These are phyloP conservation scores for Drosophila meridionalis DNA, from an alignment of 2,888 invertebrate genomes.

Conservation along the genomic window DNA sequence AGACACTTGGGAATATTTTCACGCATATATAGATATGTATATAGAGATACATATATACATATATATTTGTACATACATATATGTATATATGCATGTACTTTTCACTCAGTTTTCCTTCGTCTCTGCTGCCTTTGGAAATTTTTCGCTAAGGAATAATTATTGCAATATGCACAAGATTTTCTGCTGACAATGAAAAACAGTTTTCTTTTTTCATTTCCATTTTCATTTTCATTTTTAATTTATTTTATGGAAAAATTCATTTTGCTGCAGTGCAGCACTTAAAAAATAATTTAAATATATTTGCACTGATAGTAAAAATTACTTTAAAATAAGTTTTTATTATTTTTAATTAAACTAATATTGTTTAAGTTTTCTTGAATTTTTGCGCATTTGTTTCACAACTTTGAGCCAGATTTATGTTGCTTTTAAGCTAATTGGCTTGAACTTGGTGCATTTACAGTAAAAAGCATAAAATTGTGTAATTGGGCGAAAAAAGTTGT, in stretches of 20 bases:
- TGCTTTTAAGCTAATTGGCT: conserved; percentile 26
- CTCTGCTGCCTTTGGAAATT: background rate
- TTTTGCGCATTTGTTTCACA: background rate
- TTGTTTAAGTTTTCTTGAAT: background rate
- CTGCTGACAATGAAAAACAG: conserved; percentile 15
- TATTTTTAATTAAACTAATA: background rate
- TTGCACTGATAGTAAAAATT: conserved; percentile 14
- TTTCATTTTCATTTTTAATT: background rate
- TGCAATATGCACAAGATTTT: conserved; percentile 44
- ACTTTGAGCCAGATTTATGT: conserved; percentile 8
- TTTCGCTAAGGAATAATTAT: conserved; percentile 49
- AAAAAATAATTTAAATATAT: conserved; percentile 18
- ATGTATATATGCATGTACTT: background rate
- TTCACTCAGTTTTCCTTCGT: background rate
- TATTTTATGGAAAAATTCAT: conserved; percentile 29
- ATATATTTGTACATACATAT: background rate
- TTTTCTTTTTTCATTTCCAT: background rate
- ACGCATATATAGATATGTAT: background rate
- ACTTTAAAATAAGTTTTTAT: background rate
- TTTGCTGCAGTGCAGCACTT: conserved; percentile 20
- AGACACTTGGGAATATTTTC: conserved; percentile 43
- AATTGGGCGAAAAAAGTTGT: background rate
- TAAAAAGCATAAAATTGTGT: background rate
- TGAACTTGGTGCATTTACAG: background rate
- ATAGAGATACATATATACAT: background rate